Evolutionary conservation across 2,888 invertebrate species (phyloP).

Genomic region (Morpho deidamia): DNA sequence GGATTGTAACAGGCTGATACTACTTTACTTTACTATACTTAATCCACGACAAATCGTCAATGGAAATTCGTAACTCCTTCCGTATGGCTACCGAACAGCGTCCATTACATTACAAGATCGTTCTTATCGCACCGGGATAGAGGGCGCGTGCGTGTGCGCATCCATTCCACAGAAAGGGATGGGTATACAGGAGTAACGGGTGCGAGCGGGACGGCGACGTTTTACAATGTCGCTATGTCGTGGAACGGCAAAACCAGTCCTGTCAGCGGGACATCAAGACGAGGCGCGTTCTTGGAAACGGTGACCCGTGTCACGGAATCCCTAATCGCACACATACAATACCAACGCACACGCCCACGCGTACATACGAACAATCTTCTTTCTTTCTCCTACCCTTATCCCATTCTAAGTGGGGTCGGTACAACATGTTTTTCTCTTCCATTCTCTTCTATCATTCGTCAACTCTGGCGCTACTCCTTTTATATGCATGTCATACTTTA

Average conservation of each 20-base stretch:
- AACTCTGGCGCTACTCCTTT: too few species aligned
- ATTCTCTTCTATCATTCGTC: too few species aligned
- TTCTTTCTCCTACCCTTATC: too few species aligned
- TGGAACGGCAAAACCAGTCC: constrained; percentile 74
- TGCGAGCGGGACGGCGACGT: constrained; percentile 44
- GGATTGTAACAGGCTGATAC: too few species aligned
- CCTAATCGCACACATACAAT: constrained; percentile 58
- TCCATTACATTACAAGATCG: constrained; percentile 68
- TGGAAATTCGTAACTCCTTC: constrained; percentile 55
- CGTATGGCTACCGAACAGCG: constrained; percentile 59
- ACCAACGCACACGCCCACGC: constrained; percentile 25
- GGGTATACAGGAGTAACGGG: constrained; percentile 29
- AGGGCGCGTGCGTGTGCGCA: constrained; percentile 71
- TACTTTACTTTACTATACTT: too few species aligned
- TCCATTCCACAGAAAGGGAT: constrained; percentile 58
- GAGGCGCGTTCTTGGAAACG: constrained; percentile 74
- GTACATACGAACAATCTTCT: background rate
- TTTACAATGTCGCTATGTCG: constrained; percentile 63
- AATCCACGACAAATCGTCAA: constrained; percentile 43
- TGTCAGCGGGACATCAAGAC: constrained; percentile 77
- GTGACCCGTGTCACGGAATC: constrained; percentile 79
- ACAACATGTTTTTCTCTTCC: too few species aligned
- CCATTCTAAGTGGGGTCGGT: too few species aligned
- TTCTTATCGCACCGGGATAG: constrained; percentile 64
- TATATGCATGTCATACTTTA: too few species aligned